These are phyloP conservation scores for Calidris pugnax DNA, from an alignment of 2,113 vertebrate genomes.

Conservation along the genomic window DNA sequence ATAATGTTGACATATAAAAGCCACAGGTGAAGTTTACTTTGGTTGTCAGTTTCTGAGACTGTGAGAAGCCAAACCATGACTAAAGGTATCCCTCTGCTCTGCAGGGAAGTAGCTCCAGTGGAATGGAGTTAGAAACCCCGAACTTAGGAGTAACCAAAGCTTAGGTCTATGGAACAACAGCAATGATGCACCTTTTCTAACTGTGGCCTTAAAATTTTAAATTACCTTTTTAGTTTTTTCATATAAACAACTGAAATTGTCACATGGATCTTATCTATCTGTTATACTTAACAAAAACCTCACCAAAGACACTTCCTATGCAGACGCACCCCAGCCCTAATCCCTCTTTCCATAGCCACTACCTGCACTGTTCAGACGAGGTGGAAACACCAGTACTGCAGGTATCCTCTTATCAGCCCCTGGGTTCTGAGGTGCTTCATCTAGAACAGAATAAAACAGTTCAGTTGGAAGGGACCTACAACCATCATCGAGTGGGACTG, in stretches of 20 bases:
- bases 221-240: not conserved
- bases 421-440: not conserved
- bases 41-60: not conserved
- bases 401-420: not conserved
- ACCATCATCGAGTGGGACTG: rapidly evolving
- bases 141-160: not conserved
- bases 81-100: not conserved
- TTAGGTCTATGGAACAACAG: not conserved
- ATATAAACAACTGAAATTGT: not conserved
- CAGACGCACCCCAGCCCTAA: not conserved
- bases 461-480: not conserved
- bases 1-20: not conserved
- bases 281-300: not conserved
- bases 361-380: not conserved
- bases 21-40: not conserved
- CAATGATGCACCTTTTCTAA: not conserved
- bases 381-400: not conserved
- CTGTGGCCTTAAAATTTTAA: not conserved
- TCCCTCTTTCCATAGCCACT: not conserved
- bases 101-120: not conserved
- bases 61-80: not conserved
- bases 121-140: not conserved
- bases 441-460: not conserved
- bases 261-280: not conserved
- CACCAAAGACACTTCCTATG: not conserved